A percentile compares a stretch with the other conserved stretches of the same genome.
Conservation (phyloP, 2,888 invertebrate genomes). For the Bembecia ichneumoniformis region DNA sequence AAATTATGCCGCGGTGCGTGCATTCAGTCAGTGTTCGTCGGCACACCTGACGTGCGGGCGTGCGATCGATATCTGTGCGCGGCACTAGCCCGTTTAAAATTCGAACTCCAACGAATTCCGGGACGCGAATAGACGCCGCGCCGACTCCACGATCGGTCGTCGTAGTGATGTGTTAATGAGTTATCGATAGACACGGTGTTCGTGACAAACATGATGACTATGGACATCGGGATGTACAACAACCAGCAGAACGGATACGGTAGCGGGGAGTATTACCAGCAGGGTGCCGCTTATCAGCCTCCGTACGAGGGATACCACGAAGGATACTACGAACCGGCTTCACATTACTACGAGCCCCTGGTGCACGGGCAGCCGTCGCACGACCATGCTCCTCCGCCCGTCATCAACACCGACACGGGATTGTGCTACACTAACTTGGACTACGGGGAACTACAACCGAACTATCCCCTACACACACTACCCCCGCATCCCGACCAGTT, state of each 20-base stretch:
- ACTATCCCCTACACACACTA: slow-evolving; percentile 67
- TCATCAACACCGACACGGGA: slow-evolving; percentile 88
- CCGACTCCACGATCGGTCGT: slow-evolving; percentile 18
- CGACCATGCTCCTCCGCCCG: slow-evolving; percentile 71
- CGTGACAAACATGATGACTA: slow-evolving; percentile 79
- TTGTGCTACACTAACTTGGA: slow-evolving; percentile 92
- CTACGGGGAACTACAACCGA: slow-evolving; percentile 72
- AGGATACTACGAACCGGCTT: slow-evolving; percentile 57
- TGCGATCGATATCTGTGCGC: slow-evolving; percentile 40
- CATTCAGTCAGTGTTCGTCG: slow-evolving; percentile 46
- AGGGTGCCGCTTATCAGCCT: slow-evolving; percentile 56
- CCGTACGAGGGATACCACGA: slow-evolving; percentile 61
- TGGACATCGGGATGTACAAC: slow-evolving; percentile 87
- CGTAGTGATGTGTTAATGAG: slow-evolving; percentile 56
- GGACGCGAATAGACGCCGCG: slow-evolving; percentile 28
- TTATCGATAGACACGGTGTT: slow-evolving; percentile 43
- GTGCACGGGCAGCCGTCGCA: slow-evolving; percentile 53
- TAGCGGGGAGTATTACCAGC: slow-evolving; percentile 67
- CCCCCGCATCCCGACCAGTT: slow-evolving; percentile 68
- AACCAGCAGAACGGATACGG: slow-evolving; percentile 74
- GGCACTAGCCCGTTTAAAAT: slow-evolving; percentile 31
- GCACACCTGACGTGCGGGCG: slow-evolving; percentile 55
- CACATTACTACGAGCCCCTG: slow-evolving; percentile 68
- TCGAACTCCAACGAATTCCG: slow-evolving; percentile 35
- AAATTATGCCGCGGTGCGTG: slow-evolving; percentile 34